Evolutionary conservation across 2,113 vertebrate genomes (phyloP).

Genomic region (Cololabis saira): DNA sequence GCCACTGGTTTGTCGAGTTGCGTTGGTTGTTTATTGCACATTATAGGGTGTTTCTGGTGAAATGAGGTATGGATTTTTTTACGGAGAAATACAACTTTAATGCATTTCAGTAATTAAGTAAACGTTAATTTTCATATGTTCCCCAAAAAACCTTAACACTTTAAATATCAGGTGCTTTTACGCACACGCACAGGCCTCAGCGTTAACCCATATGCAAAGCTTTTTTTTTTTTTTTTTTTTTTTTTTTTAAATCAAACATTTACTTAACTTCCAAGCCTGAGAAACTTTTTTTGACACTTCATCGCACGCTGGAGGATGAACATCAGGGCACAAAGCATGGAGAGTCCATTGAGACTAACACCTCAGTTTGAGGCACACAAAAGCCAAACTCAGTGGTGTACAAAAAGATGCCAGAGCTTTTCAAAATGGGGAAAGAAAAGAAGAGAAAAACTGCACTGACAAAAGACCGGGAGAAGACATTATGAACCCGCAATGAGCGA

Average conservation of each 20-base stretch:
- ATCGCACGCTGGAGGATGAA: constrained; percentile 99
- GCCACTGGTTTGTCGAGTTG: too few species aligned
- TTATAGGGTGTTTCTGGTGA: too few species aligned
- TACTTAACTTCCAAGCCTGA: constrained; percentile 94
- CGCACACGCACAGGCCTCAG: constrained; percentile 3
- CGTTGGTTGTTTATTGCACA: too few species aligned
- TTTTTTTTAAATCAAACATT: constrained; percentile 96
- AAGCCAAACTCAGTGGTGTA: constrained; percentile 92
- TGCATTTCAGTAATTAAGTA: too few species aligned
- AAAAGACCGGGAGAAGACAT: constrained; percentile 97
- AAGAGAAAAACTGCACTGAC: constrained; percentile 92
- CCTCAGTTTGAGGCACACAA: constrained; percentile 95
- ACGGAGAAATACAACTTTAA: too few species aligned
- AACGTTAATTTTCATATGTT: too few species aligned
- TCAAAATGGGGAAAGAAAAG: constrained; percentile 97
- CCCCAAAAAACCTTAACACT: neutral
- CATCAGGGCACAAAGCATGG: constrained; percentile 97
- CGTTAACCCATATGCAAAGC: constrained; percentile 72
- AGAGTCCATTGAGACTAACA: constrained; percentile 99
- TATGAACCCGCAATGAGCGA: constrained; percentile 99
- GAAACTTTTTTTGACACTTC: constrained; percentile 89
- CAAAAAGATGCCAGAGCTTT: constrained; percentile 96
- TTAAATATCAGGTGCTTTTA: neutral
- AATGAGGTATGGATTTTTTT: too few species aligned
- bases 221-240: constrained; percentile 69